Base-by-base conservation (phyloP, 2,797 vertebrate genomes). In the Cossypha polioptera region DNA sequence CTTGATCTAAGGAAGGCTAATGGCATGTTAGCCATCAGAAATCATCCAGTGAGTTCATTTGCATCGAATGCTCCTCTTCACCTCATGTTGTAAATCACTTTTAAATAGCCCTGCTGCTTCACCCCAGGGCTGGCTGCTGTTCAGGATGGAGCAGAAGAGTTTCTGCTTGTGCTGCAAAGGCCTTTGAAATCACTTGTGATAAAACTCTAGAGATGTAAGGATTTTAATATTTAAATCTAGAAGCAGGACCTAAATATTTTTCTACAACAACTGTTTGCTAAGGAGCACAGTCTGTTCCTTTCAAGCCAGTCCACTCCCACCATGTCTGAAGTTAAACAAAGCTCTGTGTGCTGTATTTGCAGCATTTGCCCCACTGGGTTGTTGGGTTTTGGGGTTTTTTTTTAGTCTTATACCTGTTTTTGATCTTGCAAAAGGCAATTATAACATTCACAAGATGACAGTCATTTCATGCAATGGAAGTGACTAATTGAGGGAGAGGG, bases 81-180 rank as follows among this genome's bases (percentile, higher is more conserved):
- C 86, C 91, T 90, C 59, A 4, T 63, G 85, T 58, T 84, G 92
- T 96, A 94, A 95, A 97, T 94, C 92, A 93, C 90, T 94, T 95
- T 91, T 92, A 94, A 96, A 94, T 91, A 86, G 82, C 89, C 16
- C 2, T 66, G 58, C 66, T 0, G 7, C 85, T 80, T 86, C 73
- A 93, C 89, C 89, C 91, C 66, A 3, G 76, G 85, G 89, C 89
- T 96, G 94, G 95, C 95, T 3, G 17, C 94, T 0, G 36, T 53
- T 95, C 91, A 95, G 96, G 58, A 74, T 54, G 36, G 61, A 92
- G 88, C 75, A 75, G 68, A 59, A 55, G 2, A 47, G 66, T 69
- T 93, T 83, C 75, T 93, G 29, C 85, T 73, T 83, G 21, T 86
- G 79, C 58, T 47, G 5, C 0, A 6, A 61, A 88, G 71, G 63